Conservation (phyloP, 2,888 invertebrate genomes). For the Euspilapteryx auroguttella region DNA sequence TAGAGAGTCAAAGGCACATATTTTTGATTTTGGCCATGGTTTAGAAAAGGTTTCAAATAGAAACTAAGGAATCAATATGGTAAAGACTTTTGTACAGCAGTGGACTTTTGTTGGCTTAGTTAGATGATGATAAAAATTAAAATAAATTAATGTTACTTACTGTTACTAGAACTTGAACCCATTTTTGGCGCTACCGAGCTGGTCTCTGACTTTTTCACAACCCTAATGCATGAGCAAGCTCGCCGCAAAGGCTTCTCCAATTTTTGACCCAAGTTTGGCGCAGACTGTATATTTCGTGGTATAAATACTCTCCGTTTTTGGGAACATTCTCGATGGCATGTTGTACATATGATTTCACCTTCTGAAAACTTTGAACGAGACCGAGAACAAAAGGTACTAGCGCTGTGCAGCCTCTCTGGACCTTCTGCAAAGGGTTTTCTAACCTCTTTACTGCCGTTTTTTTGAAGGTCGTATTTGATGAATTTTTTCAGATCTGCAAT, state of each 20-base stretch:
- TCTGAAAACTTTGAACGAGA: constrained; percentile 25
- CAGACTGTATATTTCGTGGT: constrained; percentile 24
- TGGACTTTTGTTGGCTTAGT: too few relatives aligned
- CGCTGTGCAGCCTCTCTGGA: constrained; percentile 43
- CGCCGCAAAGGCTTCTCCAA: constrained; percentile 22
- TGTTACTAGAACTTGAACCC: constrained; percentile 21
- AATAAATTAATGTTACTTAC: constrained; percentile 25
- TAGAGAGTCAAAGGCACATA: too few relatives aligned
- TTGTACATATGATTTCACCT: constrained; percentile 11
- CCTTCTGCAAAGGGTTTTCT: constrained; percentile 17
- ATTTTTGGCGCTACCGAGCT: constrained; percentile 16
- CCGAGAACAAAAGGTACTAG: constrained; percentile 48
- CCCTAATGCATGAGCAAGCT: constrained; percentile 35
- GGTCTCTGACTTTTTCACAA: constrained; percentile 24
- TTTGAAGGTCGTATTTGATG: constrained; percentile 64
- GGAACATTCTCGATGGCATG: constrained; percentile 26
- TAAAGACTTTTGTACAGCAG: too few relatives aligned
- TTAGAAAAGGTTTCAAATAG: too few relatives aligned
- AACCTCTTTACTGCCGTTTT: constrained; percentile 17
- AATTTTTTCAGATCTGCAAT: constrained; percentile 67
- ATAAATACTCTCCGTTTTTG: constrained; percentile 12
- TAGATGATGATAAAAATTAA: too few relatives aligned
- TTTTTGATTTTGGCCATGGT: too few relatives aligned
- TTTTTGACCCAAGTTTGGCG: constrained; percentile 23
- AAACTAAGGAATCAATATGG: too few relatives aligned